A percentile compares a stretch with the other conserved stretches of the same genome.
Conservation (phyloP, 2,888 invertebrate species). For the Thysanoteuthis rhombus region DNA sequence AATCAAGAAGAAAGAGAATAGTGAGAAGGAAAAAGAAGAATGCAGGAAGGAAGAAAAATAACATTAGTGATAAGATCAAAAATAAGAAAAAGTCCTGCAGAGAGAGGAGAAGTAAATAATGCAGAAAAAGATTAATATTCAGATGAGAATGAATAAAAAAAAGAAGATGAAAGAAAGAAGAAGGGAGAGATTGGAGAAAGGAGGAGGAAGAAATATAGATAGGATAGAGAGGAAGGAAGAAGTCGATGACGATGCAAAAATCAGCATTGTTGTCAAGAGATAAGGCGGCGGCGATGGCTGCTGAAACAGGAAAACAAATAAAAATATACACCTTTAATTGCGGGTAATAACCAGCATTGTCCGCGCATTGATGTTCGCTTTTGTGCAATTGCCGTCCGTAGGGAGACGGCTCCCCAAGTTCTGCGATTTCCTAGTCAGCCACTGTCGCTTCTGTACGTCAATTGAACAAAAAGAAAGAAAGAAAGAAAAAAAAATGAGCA, state of each 20-base stretch:
- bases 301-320: not conserved
- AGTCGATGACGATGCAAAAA: not conserved
- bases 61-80: too few species aligned
- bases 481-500: not conserved
- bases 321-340: constrained; percentile 12
- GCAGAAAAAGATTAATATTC: too few species aligned
- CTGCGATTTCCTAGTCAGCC: not conserved
- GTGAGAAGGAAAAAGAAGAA: too few species aligned
- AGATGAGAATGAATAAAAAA: too few species aligned
- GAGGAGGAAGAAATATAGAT: too few species aligned
- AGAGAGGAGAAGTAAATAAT: too few species aligned
- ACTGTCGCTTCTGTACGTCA: not conserved
- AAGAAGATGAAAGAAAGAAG: too few species aligned
- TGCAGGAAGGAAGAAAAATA: too few species aligned
- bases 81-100: too few species aligned
- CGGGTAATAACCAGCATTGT: not conserved
- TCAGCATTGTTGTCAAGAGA: not conserved
- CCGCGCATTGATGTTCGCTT: not conserved
- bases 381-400: not conserved
- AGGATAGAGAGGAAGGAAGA: not conserved
- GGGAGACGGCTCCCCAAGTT: not conserved
- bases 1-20: too few species aligned
- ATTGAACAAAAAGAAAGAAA: not conserved
- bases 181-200: too few species aligned
- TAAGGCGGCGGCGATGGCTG: not conserved